Conservation (phyloP, 1,140 invertebrate species). For the Propsilocerus akamusi region DNA sequence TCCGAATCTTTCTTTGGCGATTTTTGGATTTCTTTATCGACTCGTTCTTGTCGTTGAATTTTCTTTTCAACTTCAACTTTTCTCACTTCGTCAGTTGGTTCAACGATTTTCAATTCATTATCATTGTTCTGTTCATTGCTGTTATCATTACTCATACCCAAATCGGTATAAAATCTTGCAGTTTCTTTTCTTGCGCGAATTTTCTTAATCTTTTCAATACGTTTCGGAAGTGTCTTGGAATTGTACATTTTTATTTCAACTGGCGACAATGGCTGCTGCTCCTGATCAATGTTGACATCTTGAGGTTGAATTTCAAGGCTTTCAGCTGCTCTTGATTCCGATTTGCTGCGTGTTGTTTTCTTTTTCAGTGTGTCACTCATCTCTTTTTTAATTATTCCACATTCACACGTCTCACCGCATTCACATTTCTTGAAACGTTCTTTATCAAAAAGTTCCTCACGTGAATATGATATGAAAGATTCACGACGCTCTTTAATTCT, state of each 20-base stretch:
- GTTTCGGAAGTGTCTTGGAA: constrained; percentile 42
- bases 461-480: background rate
- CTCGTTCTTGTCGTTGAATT: constrained; percentile 12
- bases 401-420: background rate
- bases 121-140: constrained; percentile 17
- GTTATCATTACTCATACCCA: constrained; percentile 26
- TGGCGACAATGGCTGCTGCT: constrained; percentile 7
- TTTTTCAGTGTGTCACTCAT: background rate
- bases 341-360: constrained; percentile 18
- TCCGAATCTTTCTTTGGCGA: constrained; percentile 32
- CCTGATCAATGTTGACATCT: background rate
- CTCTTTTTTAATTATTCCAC: background rate
- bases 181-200: constrained; percentile 31
- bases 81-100: constrained; percentile 39
- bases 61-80: constrained; percentile 16
- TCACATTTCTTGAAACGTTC: background rate
- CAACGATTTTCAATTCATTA: constrained; percentile 36
- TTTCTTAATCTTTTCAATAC: constrained; percentile 40
- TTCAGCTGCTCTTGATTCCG: constrained; percentile 19
- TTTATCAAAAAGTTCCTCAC: constrained; percentile 8
- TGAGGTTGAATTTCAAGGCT: constrained; percentile 11
- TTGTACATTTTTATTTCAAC: constrained; percentile 38
- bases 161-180: constrained; percentile 44
- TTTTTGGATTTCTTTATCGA: constrained; percentile 27
- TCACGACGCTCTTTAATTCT: constrained; percentile 7